Base-by-base conservation (phyloP, 1,140 invertebrate genomes). In the Aphidius gifuensis region DNA sequence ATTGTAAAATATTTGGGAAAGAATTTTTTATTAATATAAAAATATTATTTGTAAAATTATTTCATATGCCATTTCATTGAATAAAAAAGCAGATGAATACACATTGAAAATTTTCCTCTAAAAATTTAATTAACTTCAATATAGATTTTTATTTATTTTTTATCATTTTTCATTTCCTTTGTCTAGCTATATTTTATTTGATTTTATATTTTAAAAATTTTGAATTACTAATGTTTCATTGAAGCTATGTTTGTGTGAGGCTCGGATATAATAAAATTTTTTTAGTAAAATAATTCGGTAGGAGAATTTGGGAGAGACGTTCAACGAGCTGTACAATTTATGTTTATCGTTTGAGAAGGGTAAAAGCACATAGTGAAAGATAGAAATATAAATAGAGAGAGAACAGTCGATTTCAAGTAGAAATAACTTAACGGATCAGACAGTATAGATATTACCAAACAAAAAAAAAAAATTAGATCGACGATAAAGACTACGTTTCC, bases 391-490 rank as follows among this genome's bases (percentile, higher is more conserved):
- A 32, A 32, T 32, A 32, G 23, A 32, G 1, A 32, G 23, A 32
- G 23, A 32, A 32, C 2, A 32, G 59, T 58, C 64, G 60, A 61
- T 65, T 65, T 65, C 56, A 44, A 48, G 61, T 61, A 51, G 60
- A 65, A 65, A 65, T 65, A 65, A 65, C 64, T 65, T 58, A 65
- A 23, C 60, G 60, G 64, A 65, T 65, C 64, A 65, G 64, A 65
- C 64, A 59, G 23, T 32, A 51, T 65, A 51, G 64, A 65, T 65
- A 65, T 65, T 65, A 61, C 64, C 64, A 61, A 65, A 61, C 55
- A 55, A 48, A 32, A 1, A 32, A 4, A 32, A 32, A 32, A 32
- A 32, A 32, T n/a, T n/a, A n/a, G 64, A 65, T 65, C 64, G 64
- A 51, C 40, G 21, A 16, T 5, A 23, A 48, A 53, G 62, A 43